These are phyloP conservation scores for Harpagoxenus sublaevis DNA, from an alignment of 2,888 invertebrate species.

Conservation along the genomic window DNA sequence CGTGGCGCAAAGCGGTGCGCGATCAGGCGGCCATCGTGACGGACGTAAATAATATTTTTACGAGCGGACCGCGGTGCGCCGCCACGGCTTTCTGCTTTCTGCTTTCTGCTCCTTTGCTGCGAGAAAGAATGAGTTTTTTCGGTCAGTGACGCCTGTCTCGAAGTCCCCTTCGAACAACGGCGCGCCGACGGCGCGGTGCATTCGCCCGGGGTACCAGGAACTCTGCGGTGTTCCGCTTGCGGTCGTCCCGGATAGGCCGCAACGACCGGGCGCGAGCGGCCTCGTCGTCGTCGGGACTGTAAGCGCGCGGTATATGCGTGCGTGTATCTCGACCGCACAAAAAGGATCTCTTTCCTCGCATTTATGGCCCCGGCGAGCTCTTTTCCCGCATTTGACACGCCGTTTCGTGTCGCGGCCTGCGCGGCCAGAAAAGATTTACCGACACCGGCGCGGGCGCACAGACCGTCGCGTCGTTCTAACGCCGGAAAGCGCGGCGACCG, in stretches of 20 bases:
- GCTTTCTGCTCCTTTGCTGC: conserved; percentile 70
- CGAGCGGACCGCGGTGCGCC: conserved; percentile 63
- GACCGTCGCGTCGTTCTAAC: conserved; percentile 25
- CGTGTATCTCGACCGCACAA: conserved; percentile 52
- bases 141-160: conserved; percentile 74
- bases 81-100: conserved; percentile 68
- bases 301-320: not conserved
- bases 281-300: conserved; percentile 23
- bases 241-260: conserved; percentile 55
- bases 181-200: conserved; percentile 41
- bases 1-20: conserved; percentile 18
- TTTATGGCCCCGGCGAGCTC: conserved; percentile 49
- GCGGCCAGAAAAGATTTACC: conserved; percentile 53
- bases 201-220: conserved; percentile 73
- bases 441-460: conserved; percentile 11
- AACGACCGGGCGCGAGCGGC: conserved; percentile 38
- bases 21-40: conserved; percentile 53
- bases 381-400: conserved; percentile 57
- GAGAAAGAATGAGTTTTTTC: conserved; percentile 75
- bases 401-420: conserved; percentile 47
- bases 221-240: conserved; percentile 72
- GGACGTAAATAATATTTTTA: conserved; percentile 75
- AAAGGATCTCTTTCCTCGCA: conserved; percentile 55
- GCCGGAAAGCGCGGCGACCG: not conserved
- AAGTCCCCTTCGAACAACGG: conserved; percentile 61